phyloP scores from a whole-genome alignment of 2,113 vertebrate species.

The Cyphomyrus plagiostoma region DNA sequence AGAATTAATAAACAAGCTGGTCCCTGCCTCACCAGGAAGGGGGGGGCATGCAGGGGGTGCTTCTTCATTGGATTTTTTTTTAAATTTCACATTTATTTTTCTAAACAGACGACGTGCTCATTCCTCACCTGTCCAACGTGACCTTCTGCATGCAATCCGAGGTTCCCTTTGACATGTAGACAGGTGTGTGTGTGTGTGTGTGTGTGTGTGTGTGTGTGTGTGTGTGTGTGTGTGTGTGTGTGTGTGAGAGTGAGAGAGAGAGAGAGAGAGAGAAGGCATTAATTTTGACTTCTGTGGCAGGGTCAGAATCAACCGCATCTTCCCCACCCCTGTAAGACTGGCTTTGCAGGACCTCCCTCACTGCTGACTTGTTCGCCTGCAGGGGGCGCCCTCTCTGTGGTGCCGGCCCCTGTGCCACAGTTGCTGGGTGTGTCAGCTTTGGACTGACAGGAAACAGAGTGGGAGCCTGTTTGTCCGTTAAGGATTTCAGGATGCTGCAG shows the following conservation, averaged over 20 bases:
- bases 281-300: neutral
- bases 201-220: neutral
- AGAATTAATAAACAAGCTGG: constrained; percentile 62
- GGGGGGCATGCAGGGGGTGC: neutral
- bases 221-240: neutral
- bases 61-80: neutral
- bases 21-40: neutral
- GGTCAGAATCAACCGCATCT: neutral
- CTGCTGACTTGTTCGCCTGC: neutral
- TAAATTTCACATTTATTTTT: neutral
- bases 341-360: neutral
- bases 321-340: neutral
- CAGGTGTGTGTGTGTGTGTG: neutral
- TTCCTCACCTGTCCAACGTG: neutral
- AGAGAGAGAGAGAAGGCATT: neutral
- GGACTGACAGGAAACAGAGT: neutral
- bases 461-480: neutral
- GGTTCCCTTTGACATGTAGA: neutral
- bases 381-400: neutral
- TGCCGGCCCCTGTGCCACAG: neutral
- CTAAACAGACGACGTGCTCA: neutral
- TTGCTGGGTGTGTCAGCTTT: neutral
- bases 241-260: too few species aligned
- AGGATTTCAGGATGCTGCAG: neutral
- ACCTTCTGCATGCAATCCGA: neutral